These are phyloP conservation scores for Ifrita kowaldi DNA, from an alignment of 2,113 vertebrate species.

Conservation along the genomic window DNA sequence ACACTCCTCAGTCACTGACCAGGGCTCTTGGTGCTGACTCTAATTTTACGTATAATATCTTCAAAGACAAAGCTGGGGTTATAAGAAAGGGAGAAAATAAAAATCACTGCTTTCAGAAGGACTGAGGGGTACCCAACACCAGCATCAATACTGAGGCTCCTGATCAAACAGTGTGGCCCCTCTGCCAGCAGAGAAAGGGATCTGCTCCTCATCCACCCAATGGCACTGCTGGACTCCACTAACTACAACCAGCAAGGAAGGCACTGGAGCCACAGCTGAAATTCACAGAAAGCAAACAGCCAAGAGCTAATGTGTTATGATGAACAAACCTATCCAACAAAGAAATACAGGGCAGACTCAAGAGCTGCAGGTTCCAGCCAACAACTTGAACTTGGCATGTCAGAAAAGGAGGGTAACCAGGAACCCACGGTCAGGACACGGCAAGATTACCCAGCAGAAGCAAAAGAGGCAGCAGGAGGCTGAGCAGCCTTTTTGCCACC, in stretches of 20 bases:
- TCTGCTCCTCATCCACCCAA: not conserved
- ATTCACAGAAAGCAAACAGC: not conserved
- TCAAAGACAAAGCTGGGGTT: not conserved
- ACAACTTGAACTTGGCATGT: not conserved
- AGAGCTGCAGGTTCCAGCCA: not conserved
- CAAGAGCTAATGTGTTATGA: not conserved
- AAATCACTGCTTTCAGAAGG: not conserved
- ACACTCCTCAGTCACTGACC: not conserved
- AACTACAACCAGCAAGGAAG: not conserved
- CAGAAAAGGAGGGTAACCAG: not conserved
- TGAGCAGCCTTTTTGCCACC: not conserved
- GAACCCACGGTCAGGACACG: not conserved
- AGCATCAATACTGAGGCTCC: accelerated
- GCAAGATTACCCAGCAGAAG: not conserved
- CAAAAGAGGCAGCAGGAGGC: not conserved
- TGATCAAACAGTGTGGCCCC: accelerated
- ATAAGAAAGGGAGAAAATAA: not conserved
- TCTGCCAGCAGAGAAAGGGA: not conserved
- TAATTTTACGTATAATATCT: not conserved
- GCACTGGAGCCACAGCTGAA: not conserved
- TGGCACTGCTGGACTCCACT: not conserved
- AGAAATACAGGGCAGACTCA: not conserved
- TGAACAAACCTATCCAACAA: not conserved
- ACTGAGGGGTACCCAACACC: not conserved
- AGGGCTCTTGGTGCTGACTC: not conserved